phyloP scores from a whole-genome alignment of 2,888 invertebrate species.

The Dryococelus australis region DNA sequence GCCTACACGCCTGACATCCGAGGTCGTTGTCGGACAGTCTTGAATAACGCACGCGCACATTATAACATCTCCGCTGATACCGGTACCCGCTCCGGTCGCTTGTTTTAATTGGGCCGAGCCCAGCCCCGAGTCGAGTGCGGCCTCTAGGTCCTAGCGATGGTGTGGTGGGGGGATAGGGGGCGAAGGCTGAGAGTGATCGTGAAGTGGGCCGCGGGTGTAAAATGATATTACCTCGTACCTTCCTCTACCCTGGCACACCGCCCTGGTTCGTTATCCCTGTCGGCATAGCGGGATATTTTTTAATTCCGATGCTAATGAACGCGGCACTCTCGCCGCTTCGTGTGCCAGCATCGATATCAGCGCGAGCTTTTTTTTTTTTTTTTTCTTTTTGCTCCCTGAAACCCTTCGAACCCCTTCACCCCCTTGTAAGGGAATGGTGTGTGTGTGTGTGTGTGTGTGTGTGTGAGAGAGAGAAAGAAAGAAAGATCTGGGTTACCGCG shows the following conservation, averaged over 20 bases:
- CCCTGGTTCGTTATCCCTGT: neutral
- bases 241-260: neutral
- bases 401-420: too few relatives aligned
- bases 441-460: too few relatives aligned
- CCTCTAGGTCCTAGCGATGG: neutral
- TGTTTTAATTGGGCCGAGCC: neutral
- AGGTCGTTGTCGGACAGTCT: too few relatives aligned
- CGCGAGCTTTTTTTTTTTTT: neutral
- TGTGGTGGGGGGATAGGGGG: neutral
- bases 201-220: neutral
- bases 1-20: neutral
- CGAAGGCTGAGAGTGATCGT: neutral
- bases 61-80: conserved; percentile 4
- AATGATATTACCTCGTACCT: conserved; percentile 7
- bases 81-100: neutral
- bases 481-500: too few relatives aligned
- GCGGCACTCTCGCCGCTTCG: neutral
- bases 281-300: neutral
- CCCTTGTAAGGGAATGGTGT: too few relatives aligned
- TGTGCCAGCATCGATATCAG: neutral
- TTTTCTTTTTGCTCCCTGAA: neutral
- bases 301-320: conserved; percentile 10
- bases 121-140: neutral
- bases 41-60: neutral
- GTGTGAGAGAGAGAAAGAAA: too few relatives aligned